A percentile compares a stretch with the other conserved stretches of the same genome.
phyloP scores from a whole-genome alignment of 2,888 invertebrate species.

The Halictus quadricinctus region DNA sequence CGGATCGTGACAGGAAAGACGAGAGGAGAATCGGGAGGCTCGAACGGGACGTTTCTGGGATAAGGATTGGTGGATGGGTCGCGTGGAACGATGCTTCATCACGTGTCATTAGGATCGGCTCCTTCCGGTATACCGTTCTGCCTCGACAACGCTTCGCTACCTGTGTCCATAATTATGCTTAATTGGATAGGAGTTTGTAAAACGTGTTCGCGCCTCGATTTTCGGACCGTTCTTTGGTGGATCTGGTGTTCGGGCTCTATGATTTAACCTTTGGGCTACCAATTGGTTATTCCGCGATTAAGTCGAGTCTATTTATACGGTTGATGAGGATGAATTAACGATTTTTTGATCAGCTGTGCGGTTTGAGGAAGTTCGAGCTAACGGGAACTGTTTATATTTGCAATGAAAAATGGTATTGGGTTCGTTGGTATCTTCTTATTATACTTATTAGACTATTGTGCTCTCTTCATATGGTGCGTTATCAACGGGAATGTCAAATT shows the following conservation, averaged over 20 bases:
- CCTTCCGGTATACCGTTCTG: slow-evolving; percentile 25
- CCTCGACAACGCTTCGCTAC: neutral
- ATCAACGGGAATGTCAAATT: no score
- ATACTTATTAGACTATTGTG: no score
- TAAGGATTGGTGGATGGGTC: slow-evolving; percentile 18
- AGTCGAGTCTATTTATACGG: no score
- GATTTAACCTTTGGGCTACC: neutral
- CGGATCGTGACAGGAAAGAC: slow-evolving; percentile 20
- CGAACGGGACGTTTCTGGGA: slow-evolving; percentile 16
- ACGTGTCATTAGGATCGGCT: slow-evolving; percentile 36
- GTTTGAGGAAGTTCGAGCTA: no score
- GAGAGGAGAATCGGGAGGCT: slow-evolving; percentile 24
- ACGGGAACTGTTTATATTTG: no score
- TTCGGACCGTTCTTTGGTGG: neutral
- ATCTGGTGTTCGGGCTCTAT: neutral
- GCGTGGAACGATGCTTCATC: slow-evolving; percentile 38
- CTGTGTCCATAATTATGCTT: neutral
- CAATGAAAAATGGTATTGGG: no score
- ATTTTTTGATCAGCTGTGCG: no score
- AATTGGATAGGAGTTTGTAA: neutral
- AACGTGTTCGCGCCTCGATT: neutral
- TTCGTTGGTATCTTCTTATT: no score
- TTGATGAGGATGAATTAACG: no score
- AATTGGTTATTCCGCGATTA: no score
- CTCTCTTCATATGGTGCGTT: no score